These are phyloP conservation scores for Platalea minor DNA, from an alignment of 2,797 vertebrate species.

Conservation along the genomic window DNA sequence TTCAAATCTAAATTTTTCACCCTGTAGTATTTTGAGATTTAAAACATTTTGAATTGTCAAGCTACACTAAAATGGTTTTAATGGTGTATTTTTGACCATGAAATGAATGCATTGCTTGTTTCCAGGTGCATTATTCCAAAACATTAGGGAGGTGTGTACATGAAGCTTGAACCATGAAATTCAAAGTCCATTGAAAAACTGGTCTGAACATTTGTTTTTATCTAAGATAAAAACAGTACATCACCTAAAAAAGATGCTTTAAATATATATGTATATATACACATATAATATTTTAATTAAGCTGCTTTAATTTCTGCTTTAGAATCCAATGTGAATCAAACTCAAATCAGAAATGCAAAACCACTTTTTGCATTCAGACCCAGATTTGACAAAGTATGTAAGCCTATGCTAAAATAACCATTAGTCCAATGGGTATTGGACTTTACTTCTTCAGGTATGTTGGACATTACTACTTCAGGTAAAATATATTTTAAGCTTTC, in stretches of 20 bases:
- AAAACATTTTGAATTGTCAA: background rate
- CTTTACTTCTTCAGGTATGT: background rate
- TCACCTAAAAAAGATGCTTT: background rate
- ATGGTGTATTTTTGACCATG: background rate
- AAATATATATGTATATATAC: fast-evolving
- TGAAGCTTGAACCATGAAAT: background rate
- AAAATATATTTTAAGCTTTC: background rate
- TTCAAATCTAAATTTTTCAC: background rate
- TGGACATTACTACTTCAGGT: background rate
- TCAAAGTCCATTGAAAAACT: background rate
- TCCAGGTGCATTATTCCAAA: background rate
- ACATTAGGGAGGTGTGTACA: background rate
- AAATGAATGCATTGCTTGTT: background rate
- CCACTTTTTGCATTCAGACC: background rate
- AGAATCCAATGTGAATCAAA: background rate
- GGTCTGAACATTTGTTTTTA: background rate
- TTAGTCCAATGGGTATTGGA: background rate
- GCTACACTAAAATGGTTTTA: background rate
- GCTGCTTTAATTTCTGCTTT: background rate
- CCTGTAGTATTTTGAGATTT: background rate
- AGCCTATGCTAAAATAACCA: background rate
- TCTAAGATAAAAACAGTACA: background rate
- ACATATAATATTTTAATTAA: background rate
- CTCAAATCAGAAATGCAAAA: background rate
- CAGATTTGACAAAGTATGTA: fast-evolving